These are phyloP conservation scores for Brachyopa scutellaris DNA, from an alignment of 2,888 invertebrate genomes.

Conservation along the genomic window DNA sequence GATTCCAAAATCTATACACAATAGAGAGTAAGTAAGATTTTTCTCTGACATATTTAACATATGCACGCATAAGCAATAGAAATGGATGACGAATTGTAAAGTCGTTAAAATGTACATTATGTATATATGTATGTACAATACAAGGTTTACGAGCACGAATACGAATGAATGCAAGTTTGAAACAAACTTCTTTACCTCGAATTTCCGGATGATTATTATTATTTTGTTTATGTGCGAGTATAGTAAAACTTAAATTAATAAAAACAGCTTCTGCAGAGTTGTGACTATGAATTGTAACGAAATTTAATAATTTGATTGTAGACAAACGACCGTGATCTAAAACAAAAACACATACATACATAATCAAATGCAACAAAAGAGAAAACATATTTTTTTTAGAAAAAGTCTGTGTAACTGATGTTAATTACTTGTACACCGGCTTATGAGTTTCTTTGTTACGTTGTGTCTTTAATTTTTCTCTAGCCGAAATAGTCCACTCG, in stretches of 20 bases:
- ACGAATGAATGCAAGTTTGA: background rate
- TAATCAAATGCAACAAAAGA: constrained; percentile 24
- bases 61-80: background rate
- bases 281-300: constrained; percentile 5
- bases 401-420: constrained; percentile 21
- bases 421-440: constrained; percentile 10
- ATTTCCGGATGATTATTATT: constrained; percentile 8
- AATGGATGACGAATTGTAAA: background rate
- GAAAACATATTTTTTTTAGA: constrained; percentile 12
- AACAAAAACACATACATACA: background rate
- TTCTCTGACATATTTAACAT: no score
- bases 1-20: no score
- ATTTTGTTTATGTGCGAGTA: constrained; percentile 2
- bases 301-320: constrained; percentile 13
- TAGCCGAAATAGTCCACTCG: background rate
- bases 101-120: background rate
- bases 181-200: background rate
- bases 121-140: no score
- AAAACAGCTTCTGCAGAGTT: constrained; percentile 6
- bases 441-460: constrained; percentile 21
- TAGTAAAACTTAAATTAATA: constrained; percentile 20
- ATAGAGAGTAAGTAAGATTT: no score
- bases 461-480: constrained; percentile 22
- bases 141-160: background rate
- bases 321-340: constrained; percentile 49